Evolutionary conservation across 2,888 invertebrate species (phyloP).

Genomic region (Erebia ligea): DNA sequence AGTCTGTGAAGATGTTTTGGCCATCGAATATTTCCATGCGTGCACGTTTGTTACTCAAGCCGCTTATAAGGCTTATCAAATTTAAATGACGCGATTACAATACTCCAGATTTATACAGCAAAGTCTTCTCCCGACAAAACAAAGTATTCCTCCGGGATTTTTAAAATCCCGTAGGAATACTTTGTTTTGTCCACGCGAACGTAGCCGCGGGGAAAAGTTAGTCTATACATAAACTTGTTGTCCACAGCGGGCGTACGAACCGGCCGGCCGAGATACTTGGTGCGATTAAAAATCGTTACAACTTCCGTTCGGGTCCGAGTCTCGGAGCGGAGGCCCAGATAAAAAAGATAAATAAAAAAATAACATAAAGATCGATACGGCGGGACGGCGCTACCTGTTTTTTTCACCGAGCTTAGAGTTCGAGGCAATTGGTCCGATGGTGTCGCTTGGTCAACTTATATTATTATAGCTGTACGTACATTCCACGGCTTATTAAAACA

Average conservation of each 20-base stretch:
- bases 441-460: conserved; percentile 47
- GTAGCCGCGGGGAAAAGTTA: neutral
- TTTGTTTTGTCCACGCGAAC: neutral
- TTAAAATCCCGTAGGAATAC: too few species aligned
- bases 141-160: too few species aligned
- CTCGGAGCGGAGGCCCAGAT: conserved; percentile 71
- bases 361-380: conserved; percentile 80
- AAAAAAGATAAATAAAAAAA: conserved; percentile 81
- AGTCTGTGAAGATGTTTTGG: neutral
- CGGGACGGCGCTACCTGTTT: conserved; percentile 81
- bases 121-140: neutral
- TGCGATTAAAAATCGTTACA: conserved; percentile 82
- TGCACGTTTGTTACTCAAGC: neutral
- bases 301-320: conserved; percentile 79
- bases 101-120: neutral
- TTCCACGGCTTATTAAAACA: conserved; percentile 23
- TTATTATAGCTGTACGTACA: conserved; percentile 40
- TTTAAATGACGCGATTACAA: too few species aligned
- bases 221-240: conserved; percentile 63
- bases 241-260: conserved; percentile 67
- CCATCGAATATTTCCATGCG: neutral
- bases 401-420: conserved; percentile 66
- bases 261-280: conserved; percentile 75
- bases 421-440: conserved; percentile 56
- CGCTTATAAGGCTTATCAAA: too few species aligned